A percentile compares a stretch with the other conserved stretches of the same genome.
Evolutionary conservation across 2,888 invertebrate species (phyloP).

Genomic region (Ischnura elegans): DNA sequence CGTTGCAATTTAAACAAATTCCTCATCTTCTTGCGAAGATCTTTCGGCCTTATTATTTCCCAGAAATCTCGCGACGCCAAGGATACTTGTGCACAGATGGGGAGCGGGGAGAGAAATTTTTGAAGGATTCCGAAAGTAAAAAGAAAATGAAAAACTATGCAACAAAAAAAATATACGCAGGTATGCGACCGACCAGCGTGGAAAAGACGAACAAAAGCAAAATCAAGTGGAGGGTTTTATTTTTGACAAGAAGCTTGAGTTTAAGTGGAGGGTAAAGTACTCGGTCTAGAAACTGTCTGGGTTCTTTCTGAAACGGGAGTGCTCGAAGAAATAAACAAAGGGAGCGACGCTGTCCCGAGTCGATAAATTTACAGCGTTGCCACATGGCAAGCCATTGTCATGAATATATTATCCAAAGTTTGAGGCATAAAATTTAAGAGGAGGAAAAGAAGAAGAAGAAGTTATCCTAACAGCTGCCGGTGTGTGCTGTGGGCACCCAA

Average conservation of each 20-base stretch:
- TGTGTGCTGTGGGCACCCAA: neutral
- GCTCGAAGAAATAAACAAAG: neutral
- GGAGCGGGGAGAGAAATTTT: neutral
- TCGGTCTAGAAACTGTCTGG: constrained; percentile 23
- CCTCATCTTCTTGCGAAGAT: neutral
- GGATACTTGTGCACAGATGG: neutral
- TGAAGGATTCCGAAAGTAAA: neutral
- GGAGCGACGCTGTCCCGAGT: neutral
- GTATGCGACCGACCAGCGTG: constrained; percentile 3
- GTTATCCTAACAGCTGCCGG: neutral
- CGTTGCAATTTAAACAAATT: neutral
- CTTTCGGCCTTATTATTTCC: neutral
- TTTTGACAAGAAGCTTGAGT: constrained; percentile 3
- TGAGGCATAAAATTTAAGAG: neutral
- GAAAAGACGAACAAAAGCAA: constrained; percentile 10
- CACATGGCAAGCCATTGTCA: neutral
- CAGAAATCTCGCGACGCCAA: neutral
- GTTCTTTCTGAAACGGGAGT: neutral
- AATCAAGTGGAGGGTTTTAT: neutral
- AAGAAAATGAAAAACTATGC: neutral
- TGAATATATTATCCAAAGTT: neutral
- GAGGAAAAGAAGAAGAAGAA: neutral
- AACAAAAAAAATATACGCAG: no score
- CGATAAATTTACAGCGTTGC: constrained; percentile 19
- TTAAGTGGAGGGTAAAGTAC: neutral